A percentile compares a stretch with the other conserved stretches of the same genome.
These are phyloP conservation scores for Pluvianellus socialis DNA, from an alignment of 2,113 vertebrate genomes.

Conservation along the genomic window DNA sequence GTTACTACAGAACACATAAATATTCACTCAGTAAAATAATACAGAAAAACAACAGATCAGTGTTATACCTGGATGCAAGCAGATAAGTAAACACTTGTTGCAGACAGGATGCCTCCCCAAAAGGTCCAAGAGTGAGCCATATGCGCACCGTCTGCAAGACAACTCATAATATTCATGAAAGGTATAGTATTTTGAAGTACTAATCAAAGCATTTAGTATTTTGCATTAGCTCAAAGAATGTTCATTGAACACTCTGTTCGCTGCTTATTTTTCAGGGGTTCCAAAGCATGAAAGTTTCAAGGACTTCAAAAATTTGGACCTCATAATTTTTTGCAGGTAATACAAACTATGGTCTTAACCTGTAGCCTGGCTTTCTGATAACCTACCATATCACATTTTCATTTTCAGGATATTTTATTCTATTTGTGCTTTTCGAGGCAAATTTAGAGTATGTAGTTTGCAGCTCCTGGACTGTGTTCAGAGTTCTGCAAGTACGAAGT, in stretches of 20 bases:
- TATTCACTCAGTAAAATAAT: not conserved
- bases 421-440: not conserved
- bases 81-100: not conserved
- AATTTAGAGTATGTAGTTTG: not conserved
- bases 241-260: not conserved
- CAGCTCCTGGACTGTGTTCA: not conserved
- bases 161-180: not conserved
- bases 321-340: not conserved
- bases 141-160: not conserved
- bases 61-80: not conserved
- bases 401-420: not conserved
- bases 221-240: not conserved
- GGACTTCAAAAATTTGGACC: not conserved
- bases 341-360: not conserved
- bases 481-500: not conserved
- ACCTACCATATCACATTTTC: not conserved
- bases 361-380: not conserved
- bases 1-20: not conserved
- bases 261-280: not conserved
- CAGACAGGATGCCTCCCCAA: accelerated
- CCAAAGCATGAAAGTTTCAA: not conserved
- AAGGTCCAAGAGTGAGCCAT: not conserved
- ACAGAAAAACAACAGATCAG: not conserved
- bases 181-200: conserved; percentile 30
- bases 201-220: not conserved